Conservation (phyloP, 2,888 invertebrate species). For the Chymomyza fuscimana region DNA sequence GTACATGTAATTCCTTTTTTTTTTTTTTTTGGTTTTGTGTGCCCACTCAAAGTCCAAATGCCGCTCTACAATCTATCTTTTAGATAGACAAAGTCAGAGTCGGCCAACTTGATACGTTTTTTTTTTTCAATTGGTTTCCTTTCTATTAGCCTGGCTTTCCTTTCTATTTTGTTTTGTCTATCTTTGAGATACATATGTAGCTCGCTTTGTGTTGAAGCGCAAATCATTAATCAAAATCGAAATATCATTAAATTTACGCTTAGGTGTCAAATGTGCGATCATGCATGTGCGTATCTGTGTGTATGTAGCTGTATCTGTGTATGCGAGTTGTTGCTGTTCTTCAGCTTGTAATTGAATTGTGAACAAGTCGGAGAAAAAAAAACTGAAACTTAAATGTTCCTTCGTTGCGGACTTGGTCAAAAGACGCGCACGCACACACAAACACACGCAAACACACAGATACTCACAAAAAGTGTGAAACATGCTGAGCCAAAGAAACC, state of each 20-base stretch:
- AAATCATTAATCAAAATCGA: slow-evolving; percentile 67
- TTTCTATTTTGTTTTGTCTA: slow-evolving; percentile 9
- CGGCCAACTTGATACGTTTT: not conserved
- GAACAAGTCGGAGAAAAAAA: slow-evolving; percentile 44
- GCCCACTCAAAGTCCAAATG: slow-evolving; percentile 1
- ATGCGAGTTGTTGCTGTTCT: slow-evolving; percentile 30
- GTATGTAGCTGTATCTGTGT: not conserved
- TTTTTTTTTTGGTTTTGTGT: not conserved
- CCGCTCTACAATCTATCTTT: not conserved
- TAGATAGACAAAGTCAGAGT: not conserved
- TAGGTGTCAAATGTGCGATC: slow-evolving; percentile 37
- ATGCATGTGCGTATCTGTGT: not conserved
- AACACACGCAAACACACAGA: not conserved
- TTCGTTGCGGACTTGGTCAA: slow-evolving; percentile 12
- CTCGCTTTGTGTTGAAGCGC: not conserved
- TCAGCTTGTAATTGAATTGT: slow-evolving; percentile 67
- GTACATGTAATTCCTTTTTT: not conserved
- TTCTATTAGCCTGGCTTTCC: slow-evolving; percentile 18
- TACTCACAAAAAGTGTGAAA: slow-evolving; percentile 51
- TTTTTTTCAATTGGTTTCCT: slow-evolving; percentile 31
- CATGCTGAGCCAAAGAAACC: slow-evolving; percentile 40
- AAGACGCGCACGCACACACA: not conserved
- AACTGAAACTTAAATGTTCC: slow-evolving; percentile 48
- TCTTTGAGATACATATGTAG: not conserved
- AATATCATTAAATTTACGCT: slow-evolving; percentile 61